Conservation (phyloP, 2,113 vertebrate species). For the Hippocampus zosterae region DNA sequence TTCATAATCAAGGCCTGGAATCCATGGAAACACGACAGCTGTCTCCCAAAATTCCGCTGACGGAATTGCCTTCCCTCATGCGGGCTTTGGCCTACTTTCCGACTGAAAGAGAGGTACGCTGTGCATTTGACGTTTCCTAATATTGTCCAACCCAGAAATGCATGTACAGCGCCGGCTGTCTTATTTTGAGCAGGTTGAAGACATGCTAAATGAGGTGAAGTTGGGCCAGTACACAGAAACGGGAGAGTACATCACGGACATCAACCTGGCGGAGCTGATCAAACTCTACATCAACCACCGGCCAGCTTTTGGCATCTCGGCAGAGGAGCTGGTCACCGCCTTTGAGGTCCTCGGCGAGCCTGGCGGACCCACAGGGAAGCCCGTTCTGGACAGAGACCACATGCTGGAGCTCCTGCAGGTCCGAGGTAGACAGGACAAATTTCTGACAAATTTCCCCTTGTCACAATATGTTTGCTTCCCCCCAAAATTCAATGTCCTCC, state of each 20-base stretch:
- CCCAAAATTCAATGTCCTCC: no score
- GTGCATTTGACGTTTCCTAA: not conserved
- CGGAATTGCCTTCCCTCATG: conserved; percentile 84
- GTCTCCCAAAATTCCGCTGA: conserved; percentile 77
- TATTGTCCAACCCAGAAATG: no score
- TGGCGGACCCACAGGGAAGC: conserved; percentile 52
- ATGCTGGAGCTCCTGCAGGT: conserved; percentile 78
- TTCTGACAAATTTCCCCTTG: no score
- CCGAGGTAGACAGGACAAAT: conserved; percentile 69
- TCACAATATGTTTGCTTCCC: no score
- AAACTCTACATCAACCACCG: conserved; percentile 89
- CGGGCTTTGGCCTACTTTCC: conserved; percentile 87
- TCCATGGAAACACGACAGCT: conserved; percentile 76
- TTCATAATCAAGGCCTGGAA: conserved; percentile 74
- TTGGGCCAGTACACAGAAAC: conserved; percentile 83
- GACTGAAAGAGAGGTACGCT: conserved; percentile 82
- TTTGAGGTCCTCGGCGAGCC: conserved; percentile 77
- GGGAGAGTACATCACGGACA: conserved; percentile 76
- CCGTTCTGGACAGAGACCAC: conserved; percentile 70
- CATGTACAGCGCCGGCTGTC: not conserved
- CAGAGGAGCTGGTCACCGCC: conserved; percentile 60
- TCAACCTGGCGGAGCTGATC: conserved; percentile 84
- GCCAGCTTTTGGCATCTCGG: conserved; percentile 76
- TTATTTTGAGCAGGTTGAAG: conserved; percentile 75
- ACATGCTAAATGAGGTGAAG: conserved; percentile 88